Base-by-base conservation (phyloP, 1,140 invertebrate genomes). In the Zaprionus inermis region DNA sequence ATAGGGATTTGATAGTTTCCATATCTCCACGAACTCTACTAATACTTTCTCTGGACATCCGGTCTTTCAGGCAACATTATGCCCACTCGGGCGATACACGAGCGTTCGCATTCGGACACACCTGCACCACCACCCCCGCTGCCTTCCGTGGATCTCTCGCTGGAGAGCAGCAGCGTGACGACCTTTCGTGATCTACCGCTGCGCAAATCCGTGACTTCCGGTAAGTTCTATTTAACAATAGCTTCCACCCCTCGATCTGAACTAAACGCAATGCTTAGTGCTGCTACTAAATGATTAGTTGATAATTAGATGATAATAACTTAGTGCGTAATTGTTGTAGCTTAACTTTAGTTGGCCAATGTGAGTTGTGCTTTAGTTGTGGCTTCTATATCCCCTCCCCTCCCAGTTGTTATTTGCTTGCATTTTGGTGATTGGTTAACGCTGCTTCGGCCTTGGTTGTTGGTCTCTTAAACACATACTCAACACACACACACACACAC, bases 131-230 rank as follows among this genome's bases (percentile, higher is more conserved):
- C 96, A n/a, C 96, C 93, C 36, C 95, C 96, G 22, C 93, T 96
- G 67, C 96, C 96, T 3, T 96, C 96, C 14, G 97, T 99, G 16
- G 97, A 98, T 92, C 94, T 99, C 46, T 98, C 96, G 64, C 97
- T 97, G 11, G 98, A 99, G 93, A 98, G 97, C 91, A 98, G 97
- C 92, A 98, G 97, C 92, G 98, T 99, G 57, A 98, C 98, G 30
- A 97, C 97, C 77, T 94, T 98, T 73, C 97, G 97, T 81, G 97
- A 97, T 93, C 94, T 98, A 91, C 97, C 97, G 51, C 92, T 97
- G 75, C 94, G 97, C 75, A 98, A 98, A 94, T 97, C 97, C 38
- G 93, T 96, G 79, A 96, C 95, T 58, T 96, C 96, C 90, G 96
- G 96, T 97, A 92, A 94, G 95, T 75, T 30, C 20, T 56, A 11